Evolutionary conservation across 2,113 vertebrate genomes (phyloP).

Genomic region (Catharus fuscescens): DNA sequence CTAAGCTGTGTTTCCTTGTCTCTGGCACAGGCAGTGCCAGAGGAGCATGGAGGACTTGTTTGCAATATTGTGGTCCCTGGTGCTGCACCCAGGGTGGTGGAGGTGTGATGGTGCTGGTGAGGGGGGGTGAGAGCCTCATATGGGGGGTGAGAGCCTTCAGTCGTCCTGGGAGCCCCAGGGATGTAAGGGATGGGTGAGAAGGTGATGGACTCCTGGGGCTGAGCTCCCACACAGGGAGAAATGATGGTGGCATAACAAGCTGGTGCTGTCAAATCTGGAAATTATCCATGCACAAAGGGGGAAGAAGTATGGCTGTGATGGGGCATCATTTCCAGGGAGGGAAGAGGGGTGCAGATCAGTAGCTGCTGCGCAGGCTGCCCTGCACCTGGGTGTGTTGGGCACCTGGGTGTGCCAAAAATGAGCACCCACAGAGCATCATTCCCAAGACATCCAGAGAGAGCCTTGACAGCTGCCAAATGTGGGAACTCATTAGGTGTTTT

Average conservation of each 20-base stretch:
- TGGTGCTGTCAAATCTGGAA: neutral
- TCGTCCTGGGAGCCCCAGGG: neutral
- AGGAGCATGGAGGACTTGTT: accelerated
- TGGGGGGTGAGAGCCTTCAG: neutral
- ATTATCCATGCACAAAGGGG: accelerated
- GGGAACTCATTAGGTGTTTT: neutral
- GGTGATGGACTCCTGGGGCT: neutral
- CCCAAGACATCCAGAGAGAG: neutral
- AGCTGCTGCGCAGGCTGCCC: neutral
- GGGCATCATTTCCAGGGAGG: neutral
- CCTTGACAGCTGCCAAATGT: neutral
- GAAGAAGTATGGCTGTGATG: neutral
- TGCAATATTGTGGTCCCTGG: neutral
- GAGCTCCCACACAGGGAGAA: neutral
- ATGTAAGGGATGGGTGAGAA: accelerated
- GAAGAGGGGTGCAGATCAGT: neutral
- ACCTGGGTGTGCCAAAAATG: neutral
- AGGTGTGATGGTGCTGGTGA: neutral
- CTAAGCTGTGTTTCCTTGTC: neutral
- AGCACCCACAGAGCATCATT: neutral
- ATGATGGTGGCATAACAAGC: neutral
- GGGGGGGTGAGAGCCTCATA: too few relatives aligned
- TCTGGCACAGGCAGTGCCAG: neutral
- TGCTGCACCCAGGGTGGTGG: neutral
- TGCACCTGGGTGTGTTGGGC: accelerated